Conservation (phyloP, 1,140 invertebrate genomes). For the Drosophila ficusphila region DNA sequence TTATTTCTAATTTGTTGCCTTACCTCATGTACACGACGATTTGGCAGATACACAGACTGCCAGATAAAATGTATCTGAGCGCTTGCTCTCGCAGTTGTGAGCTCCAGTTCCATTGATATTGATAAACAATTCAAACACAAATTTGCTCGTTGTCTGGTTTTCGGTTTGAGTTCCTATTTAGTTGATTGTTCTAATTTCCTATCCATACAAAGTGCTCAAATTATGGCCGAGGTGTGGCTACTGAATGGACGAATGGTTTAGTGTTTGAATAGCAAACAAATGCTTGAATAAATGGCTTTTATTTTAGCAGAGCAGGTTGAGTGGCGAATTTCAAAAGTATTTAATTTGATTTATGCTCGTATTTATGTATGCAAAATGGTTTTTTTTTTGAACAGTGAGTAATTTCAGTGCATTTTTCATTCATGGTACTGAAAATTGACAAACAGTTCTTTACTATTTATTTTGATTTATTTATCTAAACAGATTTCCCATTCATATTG, state of each 20-base stretch:
- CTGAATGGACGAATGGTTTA: constrained; percentile 15
- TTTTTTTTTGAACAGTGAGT: background rate
- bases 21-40: constrained; percentile 21
- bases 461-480: background rate
- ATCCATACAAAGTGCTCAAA: constrained; percentile 19
- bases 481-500: too few relatives aligned
- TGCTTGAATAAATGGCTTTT: constrained; percentile 27
- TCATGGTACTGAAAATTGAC: background rate
- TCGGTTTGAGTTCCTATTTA: constrained; percentile 15
- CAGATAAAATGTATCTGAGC: constrained; percentile 27
- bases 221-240: constrained; percentile 42
- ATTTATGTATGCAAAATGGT: constrained; percentile 2
- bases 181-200: constrained; percentile 43
- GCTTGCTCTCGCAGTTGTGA: constrained; percentile 7
- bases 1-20: constrained; percentile 57
- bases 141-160: constrained; percentile 47
- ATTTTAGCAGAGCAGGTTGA: constrained; percentile 11
- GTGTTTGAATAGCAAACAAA: constrained; percentile 17
- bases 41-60: constrained; percentile 21
- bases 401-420: background rate
- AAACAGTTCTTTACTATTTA: background rate
- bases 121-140: constrained; percentile 51
- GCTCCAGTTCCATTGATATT: constrained; percentile 56
- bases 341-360: constrained; percentile 20
- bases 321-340: constrained; percentile 1